Evolutionary conservation across 2,888 invertebrate species (phyloP).

Genomic region (Endotricha flammealis): DNA sequence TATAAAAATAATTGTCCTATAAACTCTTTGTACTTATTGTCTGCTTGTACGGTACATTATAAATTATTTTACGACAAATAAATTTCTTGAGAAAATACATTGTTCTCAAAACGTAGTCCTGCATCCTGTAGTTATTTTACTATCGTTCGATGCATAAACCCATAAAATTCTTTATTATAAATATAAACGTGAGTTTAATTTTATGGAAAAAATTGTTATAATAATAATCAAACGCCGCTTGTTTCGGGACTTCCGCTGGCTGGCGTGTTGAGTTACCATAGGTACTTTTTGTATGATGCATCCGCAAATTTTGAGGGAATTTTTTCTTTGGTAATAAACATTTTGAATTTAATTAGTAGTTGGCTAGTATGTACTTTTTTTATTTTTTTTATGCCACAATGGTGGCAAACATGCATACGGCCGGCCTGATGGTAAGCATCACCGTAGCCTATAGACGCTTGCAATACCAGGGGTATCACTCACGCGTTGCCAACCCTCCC

Average conservation of each 20-base stretch:
- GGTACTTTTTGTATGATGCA: neutral
- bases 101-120: slow-evolving; percentile 49
- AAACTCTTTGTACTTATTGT: slow-evolving; percentile 8
- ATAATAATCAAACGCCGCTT: slow-evolving; percentile 54
- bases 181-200: slow-evolving; percentile 57
- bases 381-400: too few species aligned
- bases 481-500: too few species aligned
- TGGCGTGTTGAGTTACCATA: slow-evolving; percentile 1
- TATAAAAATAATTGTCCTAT: neutral
- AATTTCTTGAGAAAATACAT: slow-evolving; percentile 42
- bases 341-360: too few species aligned
- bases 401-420: too few species aligned
- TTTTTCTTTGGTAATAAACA: too few species aligned
- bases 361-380: too few species aligned
- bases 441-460: too few species aligned
- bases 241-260: slow-evolving; percentile 49
- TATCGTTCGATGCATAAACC: slow-evolving; percentile 60
- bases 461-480: too few species aligned
- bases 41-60: too few species aligned
- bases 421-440: too few species aligned
- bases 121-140: slow-evolving; percentile 58
- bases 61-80: slow-evolving; percentile 26
- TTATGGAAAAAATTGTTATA: slow-evolving; percentile 60
- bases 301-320: slow-evolving; percentile 5
- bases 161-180: slow-evolving; percentile 72